Conservation (phyloP, 1,140 invertebrate genomes). For the Anadara kagoshimensis region DNA sequence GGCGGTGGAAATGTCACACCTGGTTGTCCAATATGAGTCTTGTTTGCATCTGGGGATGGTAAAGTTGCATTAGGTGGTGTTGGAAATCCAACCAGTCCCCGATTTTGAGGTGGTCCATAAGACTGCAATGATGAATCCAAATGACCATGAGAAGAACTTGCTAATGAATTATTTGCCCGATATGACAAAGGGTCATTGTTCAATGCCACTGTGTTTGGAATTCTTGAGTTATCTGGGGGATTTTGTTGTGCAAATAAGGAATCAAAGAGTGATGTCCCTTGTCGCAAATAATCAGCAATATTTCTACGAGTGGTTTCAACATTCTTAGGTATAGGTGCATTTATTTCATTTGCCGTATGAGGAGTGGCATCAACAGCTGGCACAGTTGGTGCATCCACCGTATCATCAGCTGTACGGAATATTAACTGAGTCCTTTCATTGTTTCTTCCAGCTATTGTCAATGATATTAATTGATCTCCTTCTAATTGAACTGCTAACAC, state of each 20-base stretch:
- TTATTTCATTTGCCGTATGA: conserved; percentile 16
- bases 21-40: no score
- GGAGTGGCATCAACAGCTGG: conserved; percentile 52
- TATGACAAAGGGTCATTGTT: no score
- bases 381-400: conserved; percentile 58
- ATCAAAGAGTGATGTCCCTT: conserved; percentile 61
- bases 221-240: conserved; percentile 24
- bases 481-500: conserved; percentile 97
- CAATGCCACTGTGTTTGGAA: conserved; percentile 29
- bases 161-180: conserved; percentile 71
- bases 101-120: no score
- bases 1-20: background rate
- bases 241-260: conserved; percentile 40
- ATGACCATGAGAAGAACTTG: conserved; percentile 59
- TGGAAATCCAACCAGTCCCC: background rate
- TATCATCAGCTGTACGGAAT: conserved; percentile 74
- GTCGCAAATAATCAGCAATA: conserved; percentile 71
- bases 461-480: conserved; percentile 92
- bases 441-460: conserved; percentile 86
- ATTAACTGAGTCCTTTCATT: conserved; percentile 85
- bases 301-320: conserved; percentile 71
- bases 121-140: background rate
- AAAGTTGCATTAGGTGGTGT: conserved; percentile 2
- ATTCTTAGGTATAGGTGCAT: conserved; percentile 63
- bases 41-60: background rate